These are phyloP conservation scores for Archaeoteleia sp. DNA, from an alignment of 2,888 invertebrate species.

Conservation along the genomic window DNA sequence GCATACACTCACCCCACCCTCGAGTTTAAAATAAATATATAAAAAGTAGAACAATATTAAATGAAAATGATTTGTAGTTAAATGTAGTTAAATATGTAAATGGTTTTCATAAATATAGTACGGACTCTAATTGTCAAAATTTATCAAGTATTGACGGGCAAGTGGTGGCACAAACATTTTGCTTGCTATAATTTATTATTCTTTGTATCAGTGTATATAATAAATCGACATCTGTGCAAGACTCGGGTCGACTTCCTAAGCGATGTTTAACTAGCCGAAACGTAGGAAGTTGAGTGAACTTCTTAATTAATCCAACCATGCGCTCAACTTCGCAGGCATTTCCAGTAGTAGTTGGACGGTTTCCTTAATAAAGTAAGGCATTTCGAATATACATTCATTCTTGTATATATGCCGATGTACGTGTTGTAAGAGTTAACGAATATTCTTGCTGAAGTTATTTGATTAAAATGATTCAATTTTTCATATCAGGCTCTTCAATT, in stretches of 20 bases:
- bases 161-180: no score
- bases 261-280: slow-evolving; percentile 41
- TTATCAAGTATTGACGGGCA: no score
- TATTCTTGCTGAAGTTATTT: slow-evolving; percentile 33
- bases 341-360: slow-evolving; percentile 35
- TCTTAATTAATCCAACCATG: slow-evolving; percentile 49
- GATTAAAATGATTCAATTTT: slow-evolving; percentile 33
- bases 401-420: slow-evolving; percentile 16
- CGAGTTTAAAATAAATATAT: no score
- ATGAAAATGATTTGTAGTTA: no score
- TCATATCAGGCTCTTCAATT: no score
- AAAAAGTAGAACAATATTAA: no score
- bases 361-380: slow-evolving; percentile 41
- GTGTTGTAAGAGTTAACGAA: slow-evolving; percentile 25
- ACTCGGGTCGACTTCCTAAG: slow-evolving; percentile 8
- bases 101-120: no score
- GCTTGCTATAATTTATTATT: slow-evolving; percentile 31
- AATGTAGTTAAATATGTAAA: no score
- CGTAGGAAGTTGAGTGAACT: slow-evolving; percentile 37
- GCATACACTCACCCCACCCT: no score
- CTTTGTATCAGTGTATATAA: slow-evolving; percentile 15
- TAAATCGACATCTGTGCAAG: slow-evolving; percentile 25
- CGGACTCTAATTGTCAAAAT: no score
- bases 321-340: slow-evolving; percentile 38
- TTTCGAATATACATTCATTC: slow-evolving; percentile 39